phyloP scores from a whole-genome alignment of 1,140 invertebrate genomes.

The Druon quercuslanigerum region DNA sequence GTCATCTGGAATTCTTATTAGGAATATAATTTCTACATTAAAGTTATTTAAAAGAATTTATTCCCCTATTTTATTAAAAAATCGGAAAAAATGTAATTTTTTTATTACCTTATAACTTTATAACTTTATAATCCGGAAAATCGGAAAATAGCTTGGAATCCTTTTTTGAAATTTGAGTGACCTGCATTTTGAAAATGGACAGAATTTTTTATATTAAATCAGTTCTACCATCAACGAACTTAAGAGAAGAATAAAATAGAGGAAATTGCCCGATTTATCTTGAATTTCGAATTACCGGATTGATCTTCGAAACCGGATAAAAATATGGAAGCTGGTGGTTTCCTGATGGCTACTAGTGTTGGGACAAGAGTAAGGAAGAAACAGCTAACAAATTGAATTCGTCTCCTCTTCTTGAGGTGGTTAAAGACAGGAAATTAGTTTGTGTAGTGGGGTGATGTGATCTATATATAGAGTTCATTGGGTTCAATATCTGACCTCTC shows the following conservation, averaged over 20 bases:
- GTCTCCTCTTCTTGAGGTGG: constrained; percentile 19
- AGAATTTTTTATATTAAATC: too few relatives aligned
- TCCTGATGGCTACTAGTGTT: background rate
- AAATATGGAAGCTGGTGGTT: constrained; percentile 12
- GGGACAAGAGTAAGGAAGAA: constrained; percentile 21
- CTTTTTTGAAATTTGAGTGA: too few relatives aligned
- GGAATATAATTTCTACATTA: too few relatives aligned
- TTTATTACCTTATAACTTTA: too few relatives aligned
- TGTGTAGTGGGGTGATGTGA: constrained; percentile 40
- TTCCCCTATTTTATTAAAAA: too few relatives aligned
- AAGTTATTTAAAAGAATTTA: too few relatives aligned
- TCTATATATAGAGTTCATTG: constrained; percentile 39
- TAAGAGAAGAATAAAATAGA: background rate
- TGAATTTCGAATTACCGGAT: background rate
- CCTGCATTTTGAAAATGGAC: too few relatives aligned
- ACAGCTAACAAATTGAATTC: constrained; percentile 15
- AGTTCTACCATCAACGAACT: too few relatives aligned
- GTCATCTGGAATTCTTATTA: too few relatives aligned
- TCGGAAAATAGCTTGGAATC: too few relatives aligned
- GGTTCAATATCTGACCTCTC: constrained; percentile 35
- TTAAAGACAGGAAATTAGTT: constrained; percentile 49
- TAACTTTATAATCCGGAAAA: too few relatives aligned
- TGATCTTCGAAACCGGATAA: background rate
- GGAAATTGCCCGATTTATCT: constrained; percentile 1
- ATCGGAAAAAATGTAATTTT: too few relatives aligned